Conservation (phyloP, 92 coral and sea anemone species). For the Isaurus tuberculatus region DNA sequence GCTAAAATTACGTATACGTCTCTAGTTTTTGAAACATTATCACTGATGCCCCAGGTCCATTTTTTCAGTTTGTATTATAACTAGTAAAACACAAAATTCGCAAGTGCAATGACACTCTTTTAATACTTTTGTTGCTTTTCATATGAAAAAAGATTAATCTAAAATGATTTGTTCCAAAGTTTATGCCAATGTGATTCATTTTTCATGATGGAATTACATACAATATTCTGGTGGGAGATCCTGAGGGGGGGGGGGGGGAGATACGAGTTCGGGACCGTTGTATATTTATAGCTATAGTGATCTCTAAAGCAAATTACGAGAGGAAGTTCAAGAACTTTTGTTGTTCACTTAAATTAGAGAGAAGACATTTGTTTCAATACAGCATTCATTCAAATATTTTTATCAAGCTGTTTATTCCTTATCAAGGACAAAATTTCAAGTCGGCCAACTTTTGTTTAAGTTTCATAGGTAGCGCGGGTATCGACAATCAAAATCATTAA, state of each 20-base stretch:
- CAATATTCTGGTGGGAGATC: background rate
- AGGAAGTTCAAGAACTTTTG: background rate
- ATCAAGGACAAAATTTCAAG: background rate
- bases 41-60: background rate
- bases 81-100: conserved; percentile 1
- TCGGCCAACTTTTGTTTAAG: background rate
- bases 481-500: background rate
- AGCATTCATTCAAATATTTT: background rate
- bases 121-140: background rate
- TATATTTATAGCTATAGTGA: background rate
- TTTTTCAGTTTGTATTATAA: background rate
- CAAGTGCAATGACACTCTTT: background rate
- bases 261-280: background rate
- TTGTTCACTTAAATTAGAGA: background rate
- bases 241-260: background rate
- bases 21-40: conserved; percentile 6
- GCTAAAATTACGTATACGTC: background rate
- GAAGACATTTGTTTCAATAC: background rate
- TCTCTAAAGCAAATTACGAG: conserved; percentile 12
- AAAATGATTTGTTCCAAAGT: background rate
- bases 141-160: no score
- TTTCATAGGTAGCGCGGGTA: background rate
- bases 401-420: background rate
- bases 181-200: background rate
- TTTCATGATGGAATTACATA: background rate